Evolutionary conservation across 2,888 invertebrate species (phyloP).

Genomic region (Caenorhabditis imperialis): DNA sequence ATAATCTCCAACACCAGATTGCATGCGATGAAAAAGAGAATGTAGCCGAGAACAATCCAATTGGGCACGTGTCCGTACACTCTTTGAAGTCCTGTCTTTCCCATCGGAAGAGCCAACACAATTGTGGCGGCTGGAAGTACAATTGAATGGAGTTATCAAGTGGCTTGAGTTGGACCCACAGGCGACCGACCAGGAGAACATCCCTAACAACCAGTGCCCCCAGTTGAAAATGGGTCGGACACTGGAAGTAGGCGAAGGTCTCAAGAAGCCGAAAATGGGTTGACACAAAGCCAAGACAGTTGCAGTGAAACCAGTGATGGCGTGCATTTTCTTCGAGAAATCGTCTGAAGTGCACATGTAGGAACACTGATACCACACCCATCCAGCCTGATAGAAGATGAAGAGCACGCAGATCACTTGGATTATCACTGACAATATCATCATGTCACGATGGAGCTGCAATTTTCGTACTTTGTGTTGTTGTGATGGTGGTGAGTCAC

Average conservation of each 20-base stretch:
- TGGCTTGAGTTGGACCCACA: slow-evolving; percentile 35
- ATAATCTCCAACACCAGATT: slow-evolving; percentile 63
- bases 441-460: slow-evolving; percentile 67
- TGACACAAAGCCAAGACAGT: slow-evolving; percentile 60
- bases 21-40: slow-evolving; percentile 61
- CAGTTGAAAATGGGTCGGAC: slow-evolving; percentile 66
- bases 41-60: slow-evolving; percentile 68
- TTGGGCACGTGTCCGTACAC: slow-evolving; percentile 63
- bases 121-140: slow-evolving; percentile 56
- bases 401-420: slow-evolving; percentile 63
- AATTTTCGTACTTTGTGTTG: slow-evolving; percentile 7
- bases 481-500: slow-evolving; percentile 62
- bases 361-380: slow-evolving; percentile 71
- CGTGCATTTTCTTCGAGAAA: slow-evolving; percentile 60
- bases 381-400: slow-evolving; percentile 69
- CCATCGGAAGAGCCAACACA: slow-evolving; percentile 63
- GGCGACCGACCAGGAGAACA: slow-evolving; percentile 67
- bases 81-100: slow-evolving; percentile 66
- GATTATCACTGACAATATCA: slow-evolving; percentile 59
- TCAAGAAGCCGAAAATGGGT: slow-evolving; percentile 60
- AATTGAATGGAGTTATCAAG: not conserved
- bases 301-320: slow-evolving; percentile 55
- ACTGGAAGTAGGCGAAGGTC: slow-evolving; percentile 63
- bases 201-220: slow-evolving; percentile 68
- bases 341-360: slow-evolving; percentile 66